Evolutionary conservation across 2,888 invertebrate genomes (phyloP).

Genomic region (Microctonus brassicae): DNA sequence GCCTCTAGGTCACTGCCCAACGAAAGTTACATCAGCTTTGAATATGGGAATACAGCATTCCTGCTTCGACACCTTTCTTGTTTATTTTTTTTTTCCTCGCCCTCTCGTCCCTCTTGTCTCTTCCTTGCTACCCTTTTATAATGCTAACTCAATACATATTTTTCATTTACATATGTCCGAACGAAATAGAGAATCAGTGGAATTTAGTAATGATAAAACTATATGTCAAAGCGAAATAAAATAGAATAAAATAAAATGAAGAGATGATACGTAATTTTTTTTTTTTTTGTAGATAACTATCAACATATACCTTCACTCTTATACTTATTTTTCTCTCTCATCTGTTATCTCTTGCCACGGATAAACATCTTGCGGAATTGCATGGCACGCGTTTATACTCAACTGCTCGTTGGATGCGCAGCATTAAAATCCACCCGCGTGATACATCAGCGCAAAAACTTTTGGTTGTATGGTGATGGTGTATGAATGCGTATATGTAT

Average conservation of each 20-base stretch:
- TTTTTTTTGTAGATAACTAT: conserved; percentile 2
- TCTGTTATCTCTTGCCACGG: conserved; percentile 35
- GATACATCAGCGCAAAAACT: conserved; percentile 34
- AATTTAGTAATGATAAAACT: not conserved
- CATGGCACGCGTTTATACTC: conserved; percentile 31
- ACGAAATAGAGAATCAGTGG: no score
- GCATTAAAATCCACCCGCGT: conserved; percentile 39
- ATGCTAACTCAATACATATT: no score
- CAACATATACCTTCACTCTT: not conserved
- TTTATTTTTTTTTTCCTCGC: conserved; percentile 33
- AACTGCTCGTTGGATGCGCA: conserved; percentile 20
- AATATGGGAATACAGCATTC: conserved; percentile 65
- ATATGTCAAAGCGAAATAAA: not conserved
- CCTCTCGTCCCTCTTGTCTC: not conserved
- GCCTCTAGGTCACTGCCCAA: conserved; percentile 66
- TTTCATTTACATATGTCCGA: no score
- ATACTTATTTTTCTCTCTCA: not conserved
- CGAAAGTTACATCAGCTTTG: conserved; percentile 65
- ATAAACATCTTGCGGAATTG: conserved; percentile 44
- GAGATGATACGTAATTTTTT: not conserved
- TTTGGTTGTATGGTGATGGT: not conserved
- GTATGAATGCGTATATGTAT: not conserved
- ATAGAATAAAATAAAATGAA: not conserved
- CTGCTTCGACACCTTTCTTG: conserved; percentile 53
- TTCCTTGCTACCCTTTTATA: not conserved